Evolutionary conservation across 2,113 vertebrate species (phyloP).

Genomic region (Heterotis niloticus): DNA sequence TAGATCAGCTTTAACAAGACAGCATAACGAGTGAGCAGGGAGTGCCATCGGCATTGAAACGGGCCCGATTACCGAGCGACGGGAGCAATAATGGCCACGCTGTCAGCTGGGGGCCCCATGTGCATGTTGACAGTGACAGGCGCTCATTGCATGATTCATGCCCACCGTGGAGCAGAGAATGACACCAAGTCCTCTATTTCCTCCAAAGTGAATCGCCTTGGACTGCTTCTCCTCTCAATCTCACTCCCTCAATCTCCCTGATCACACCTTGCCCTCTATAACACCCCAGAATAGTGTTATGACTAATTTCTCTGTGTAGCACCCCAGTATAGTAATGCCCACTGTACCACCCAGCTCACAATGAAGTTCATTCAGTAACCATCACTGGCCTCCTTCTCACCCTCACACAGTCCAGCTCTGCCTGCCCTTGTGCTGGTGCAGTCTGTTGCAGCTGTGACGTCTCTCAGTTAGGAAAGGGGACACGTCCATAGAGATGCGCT

Average conservation of each 20-base stretch:
- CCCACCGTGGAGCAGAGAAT: neutral
- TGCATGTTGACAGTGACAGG: neutral
- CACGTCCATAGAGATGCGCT: neutral
- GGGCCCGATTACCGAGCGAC: neutral
- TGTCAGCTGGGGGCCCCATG: neutral
- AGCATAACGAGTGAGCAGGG: neutral
- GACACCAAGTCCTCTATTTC: neutral
- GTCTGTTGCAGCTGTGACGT: neutral
- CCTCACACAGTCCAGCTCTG: neutral
- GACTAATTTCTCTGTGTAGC: neutral
- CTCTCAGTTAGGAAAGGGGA: neutral
- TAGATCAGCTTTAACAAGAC: slow-evolving; percentile 19
- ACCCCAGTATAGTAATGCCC: neutral
- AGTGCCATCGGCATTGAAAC: neutral
- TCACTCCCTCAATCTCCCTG: too few species aligned
- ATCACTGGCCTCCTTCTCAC: neutral
- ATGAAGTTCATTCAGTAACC: neutral
- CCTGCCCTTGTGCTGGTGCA: neutral
- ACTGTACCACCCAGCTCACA: neutral
- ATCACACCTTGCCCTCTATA: too few species aligned
- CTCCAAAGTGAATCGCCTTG: neutral
- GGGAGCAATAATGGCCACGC: neutral
- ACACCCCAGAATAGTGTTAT: neutral
- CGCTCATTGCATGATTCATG: neutral
- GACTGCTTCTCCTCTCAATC: neutral